These are phyloP conservation scores for Onychomys arenicola DNA, from an alignment of 2,797 vertebrate genomes.

Conservation along the genomic window DNA sequence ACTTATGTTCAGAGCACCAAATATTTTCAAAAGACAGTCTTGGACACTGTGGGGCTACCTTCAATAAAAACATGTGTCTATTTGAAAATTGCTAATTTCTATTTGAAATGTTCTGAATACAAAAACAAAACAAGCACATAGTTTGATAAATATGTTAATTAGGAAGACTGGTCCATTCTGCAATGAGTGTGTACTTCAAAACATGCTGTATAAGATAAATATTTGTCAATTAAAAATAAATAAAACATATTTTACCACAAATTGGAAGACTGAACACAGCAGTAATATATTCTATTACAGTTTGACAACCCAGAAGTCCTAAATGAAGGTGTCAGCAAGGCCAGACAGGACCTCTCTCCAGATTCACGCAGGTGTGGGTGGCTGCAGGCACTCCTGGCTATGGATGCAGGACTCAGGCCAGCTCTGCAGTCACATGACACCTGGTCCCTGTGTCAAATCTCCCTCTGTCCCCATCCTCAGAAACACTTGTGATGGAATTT, in stretches of 20 bases:
- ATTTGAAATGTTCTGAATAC: not conserved
- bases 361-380: not conserved
- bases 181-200: not conserved
- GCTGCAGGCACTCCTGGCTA: not conserved
- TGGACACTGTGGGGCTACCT: too few relatives aligned
- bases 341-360: not conserved
- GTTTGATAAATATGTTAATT: not conserved
- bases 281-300: not conserved
- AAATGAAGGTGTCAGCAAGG: not conserved
- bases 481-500: not conserved
- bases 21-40: not conserved
- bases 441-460: not conserved
- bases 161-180: not conserved
- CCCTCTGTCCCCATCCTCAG: not conserved
- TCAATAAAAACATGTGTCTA: not conserved
- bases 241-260: not conserved
- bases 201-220: not conserved
- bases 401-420: fast-evolving
- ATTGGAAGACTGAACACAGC: not conserved
- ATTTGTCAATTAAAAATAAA: not conserved
- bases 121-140: not conserved
- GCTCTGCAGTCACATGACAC: not conserved
- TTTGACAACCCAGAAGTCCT: not conserved
- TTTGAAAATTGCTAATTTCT: not conserved
- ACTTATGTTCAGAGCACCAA: not conserved